Base-by-base conservation (phyloP, 2,113 vertebrate genomes). In the Phalacrocorax brasilianus region DNA sequence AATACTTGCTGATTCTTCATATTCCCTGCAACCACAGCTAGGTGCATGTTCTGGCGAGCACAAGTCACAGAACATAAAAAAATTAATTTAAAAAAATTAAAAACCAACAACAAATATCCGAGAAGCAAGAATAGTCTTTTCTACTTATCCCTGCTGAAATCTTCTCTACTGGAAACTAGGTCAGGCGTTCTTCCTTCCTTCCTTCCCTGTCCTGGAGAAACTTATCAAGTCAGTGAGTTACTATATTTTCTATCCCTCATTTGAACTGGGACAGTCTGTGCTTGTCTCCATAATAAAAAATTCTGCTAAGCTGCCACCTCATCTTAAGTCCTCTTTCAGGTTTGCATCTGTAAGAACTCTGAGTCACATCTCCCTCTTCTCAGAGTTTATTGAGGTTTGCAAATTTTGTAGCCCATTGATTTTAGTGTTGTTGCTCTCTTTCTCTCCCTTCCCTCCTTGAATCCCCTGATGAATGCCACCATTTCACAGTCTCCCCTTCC, bases 161-260 rank as follows among this genome's bases (percentile, higher is more conserved):
- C 5, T 76, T 33, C 26, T 47, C 56, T 21, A 12, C 0, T 47
- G 44, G 68, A 95, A 97, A 96, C 65, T 59, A 81, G 95, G 89
- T 77, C 89, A 97, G 76, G 49, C 32, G 77, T 86, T 89, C 74
- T 94, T 87, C 91, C 55, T 70, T 72, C 66, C 90, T 52, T 73
- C 72, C 28, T 30, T 30, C 45, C 45, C 81, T 55, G n/a, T 42
- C 70, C 76, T 91, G 65, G 50, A 89, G 70, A 80, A 93, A 77
- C 38, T 76, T 28, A 30, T 0, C 56, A 45, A 66, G 63, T 62
- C 5, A 55, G 55, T 10, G 30, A 89, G 49, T 50, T 38, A 47
- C 42, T 55, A 0, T 14, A 27, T 67, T 84, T 92, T 81, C 79
- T 26, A 6, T 21, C 72, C 52, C 58, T 50, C 22, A 22, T 27